phyloP scores from a whole-genome alignment of 2,113 vertebrate species.

The Tetrax tetrax region DNA sequence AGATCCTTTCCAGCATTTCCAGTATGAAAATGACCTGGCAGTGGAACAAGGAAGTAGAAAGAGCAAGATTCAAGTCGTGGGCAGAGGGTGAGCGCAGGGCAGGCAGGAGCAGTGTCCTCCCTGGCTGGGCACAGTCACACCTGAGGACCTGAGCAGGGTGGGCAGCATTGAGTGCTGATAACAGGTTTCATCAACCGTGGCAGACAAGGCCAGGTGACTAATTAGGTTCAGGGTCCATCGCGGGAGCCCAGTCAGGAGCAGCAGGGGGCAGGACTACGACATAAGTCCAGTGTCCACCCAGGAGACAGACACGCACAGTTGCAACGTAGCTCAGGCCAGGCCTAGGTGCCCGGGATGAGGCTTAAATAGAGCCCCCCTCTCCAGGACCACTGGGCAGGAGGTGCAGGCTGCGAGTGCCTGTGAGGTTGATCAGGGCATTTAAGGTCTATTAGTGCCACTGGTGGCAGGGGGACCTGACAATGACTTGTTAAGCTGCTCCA shows the following conservation, averaged over 20 bases:
- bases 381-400: background rate
- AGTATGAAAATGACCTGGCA: background rate
- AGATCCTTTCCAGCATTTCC: background rate
- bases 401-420: background rate
- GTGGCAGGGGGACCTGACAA: background rate
- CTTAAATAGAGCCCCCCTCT: background rate
- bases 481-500: background rate
- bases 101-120: background rate
- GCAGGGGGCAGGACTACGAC: background rate
- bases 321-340: background rate
- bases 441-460: background rate
- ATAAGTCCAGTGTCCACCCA: background rate
- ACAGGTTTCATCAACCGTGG: background rate
- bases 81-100: background rate
- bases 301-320: background rate
- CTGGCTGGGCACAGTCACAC: fast-evolving
- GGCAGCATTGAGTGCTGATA: fast-evolving
- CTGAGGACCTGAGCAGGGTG: background rate
- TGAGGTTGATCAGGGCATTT: background rate
- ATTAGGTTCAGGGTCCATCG: background rate
- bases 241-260: background rate
- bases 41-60: background rate
- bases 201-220: background rate
- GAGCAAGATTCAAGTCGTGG: background rate
- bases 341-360: background rate